A percentile compares a stretch with the other conserved stretches of the same genome.
phyloP scores from a whole-genome alignment of 2,113 vertebrate species.

The Pollimyrus isidori region DNA sequence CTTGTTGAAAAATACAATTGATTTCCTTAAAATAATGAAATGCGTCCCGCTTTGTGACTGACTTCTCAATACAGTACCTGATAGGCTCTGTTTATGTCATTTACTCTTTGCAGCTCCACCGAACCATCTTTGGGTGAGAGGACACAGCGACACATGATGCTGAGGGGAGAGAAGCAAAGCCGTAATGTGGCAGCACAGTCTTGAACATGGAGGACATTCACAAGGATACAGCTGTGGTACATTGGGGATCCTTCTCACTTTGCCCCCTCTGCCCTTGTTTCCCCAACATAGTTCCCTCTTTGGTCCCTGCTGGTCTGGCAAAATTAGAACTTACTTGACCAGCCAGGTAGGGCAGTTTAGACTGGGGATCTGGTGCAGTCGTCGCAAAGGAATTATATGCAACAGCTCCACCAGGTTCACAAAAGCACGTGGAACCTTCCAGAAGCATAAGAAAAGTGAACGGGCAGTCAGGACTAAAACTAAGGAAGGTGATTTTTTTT shows the following conservation, averaged over 20 bases:
- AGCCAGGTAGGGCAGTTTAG: conserved; percentile 66
- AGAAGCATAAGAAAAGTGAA: not conserved
- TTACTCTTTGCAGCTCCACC: conserved; percentile 55
- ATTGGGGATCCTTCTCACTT: not conserved
- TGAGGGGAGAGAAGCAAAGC: conserved; percentile 37
- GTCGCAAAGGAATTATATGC: conserved; percentile 57
- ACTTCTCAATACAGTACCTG: conserved; percentile 68
- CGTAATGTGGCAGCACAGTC: not conserved
- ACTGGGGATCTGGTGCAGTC: conserved; percentile 54
- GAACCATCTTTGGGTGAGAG: conserved; percentile 57
- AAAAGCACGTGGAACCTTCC: conserved; percentile 75
- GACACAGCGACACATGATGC: conserved; percentile 72
- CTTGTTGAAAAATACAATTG: not conserved
- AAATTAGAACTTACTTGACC: conserved; percentile 45
- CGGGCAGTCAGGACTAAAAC: not conserved
- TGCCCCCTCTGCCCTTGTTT: not conserved
- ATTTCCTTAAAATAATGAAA: not conserved
- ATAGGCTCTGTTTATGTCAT: conserved; percentile 56
- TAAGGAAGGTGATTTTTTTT: not conserved
- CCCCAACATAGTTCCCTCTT: not conserved
- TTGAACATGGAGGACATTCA: not conserved
- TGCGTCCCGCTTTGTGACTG: too few species aligned
- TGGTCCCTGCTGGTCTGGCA: not conserved
- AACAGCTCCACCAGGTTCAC: conserved; percentile 76
- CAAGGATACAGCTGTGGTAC: not conserved